phyloP scores from a whole-genome alignment of 2,113 vertebrate species.

The Polypterus senegalus region DNA sequence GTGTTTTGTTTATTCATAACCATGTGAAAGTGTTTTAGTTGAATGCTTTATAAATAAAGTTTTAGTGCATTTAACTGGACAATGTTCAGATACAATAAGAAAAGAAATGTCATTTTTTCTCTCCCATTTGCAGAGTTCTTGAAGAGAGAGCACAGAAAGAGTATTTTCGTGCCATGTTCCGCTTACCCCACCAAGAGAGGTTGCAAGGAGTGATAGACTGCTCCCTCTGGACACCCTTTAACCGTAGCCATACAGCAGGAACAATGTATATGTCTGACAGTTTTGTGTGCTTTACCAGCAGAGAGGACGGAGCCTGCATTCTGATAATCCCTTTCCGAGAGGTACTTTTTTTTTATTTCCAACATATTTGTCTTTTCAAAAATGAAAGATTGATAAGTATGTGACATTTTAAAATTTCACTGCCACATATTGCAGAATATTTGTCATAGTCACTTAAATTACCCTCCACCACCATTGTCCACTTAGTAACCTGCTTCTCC shows the following conservation, averaged over 20 bases:
- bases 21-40: too few relatives aligned
- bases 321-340: constrained; percentile 79
- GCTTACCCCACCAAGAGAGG: constrained; percentile 67
- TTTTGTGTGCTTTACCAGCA: constrained; percentile 85
- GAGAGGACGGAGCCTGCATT: constrained; percentile 67
- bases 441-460: too few relatives aligned
- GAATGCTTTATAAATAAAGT: too few relatives aligned
- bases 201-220: constrained; percentile 65
- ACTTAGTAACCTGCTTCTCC: too few relatives aligned
- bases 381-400: too few relatives aligned
- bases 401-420: too few relatives aligned
- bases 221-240: constrained; percentile 82
- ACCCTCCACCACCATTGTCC: too few relatives aligned
- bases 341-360: constrained; percentile 39
- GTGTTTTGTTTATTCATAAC: too few relatives aligned
- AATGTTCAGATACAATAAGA: too few relatives aligned
- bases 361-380: too few relatives aligned
- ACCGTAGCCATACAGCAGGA: constrained; percentile 75
- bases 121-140: constrained; percentile 54
- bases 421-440: too few relatives aligned
- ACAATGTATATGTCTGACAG: constrained; percentile 75
- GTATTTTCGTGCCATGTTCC: constrained; percentile 83
- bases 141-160: constrained; percentile 77
- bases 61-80: too few relatives aligned
- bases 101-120: background rate